phyloP scores from a whole-genome alignment of 2,113 vertebrate genomes.

The Jaculus jaculus region DNA sequence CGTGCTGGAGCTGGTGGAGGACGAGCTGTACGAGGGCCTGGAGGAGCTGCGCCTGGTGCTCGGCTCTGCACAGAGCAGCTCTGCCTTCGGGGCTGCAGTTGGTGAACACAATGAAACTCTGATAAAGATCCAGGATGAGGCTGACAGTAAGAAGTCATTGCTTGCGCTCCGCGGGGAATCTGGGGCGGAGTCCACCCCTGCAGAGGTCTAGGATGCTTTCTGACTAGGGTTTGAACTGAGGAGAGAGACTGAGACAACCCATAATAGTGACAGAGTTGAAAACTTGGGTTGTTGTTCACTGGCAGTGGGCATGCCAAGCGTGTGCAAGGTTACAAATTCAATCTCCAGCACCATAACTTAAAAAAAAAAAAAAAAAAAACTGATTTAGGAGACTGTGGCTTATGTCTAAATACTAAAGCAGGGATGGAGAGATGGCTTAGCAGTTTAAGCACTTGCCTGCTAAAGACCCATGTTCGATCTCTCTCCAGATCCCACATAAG shows the following conservation, averaged over 20 bases:
- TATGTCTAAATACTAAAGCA: neutral
- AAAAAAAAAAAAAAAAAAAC: neutral
- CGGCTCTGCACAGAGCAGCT: constrained; percentile 91
- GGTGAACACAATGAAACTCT: constrained; percentile 93
- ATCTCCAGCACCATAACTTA: neutral
- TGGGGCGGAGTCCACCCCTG: neutral
- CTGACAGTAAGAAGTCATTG: constrained; percentile 90
- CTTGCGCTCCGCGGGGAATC: neutral
- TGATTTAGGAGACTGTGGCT: neutral
- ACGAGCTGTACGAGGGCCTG: constrained; percentile 90
- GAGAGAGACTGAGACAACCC: neutral
- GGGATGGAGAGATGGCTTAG: too few species aligned
- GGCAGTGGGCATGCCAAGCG: neutral
- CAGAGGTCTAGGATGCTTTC: neutral
- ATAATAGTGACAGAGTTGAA: neutral
- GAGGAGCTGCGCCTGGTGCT: constrained; percentile 95
- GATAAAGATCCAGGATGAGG: constrained; percentile 91
- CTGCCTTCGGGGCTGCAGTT: constrained; percentile 92
- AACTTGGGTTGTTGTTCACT: neutral
- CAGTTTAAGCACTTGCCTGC: too few species aligned
- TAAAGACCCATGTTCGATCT: too few species aligned
- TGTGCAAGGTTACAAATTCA: neutral
- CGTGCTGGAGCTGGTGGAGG: constrained; percentile 88
- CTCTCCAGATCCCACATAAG: too few species aligned
- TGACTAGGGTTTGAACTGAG: neutral